phyloP scores from a whole-genome alignment of 2,113 vertebrate species.

The Podarcis muralis region DNA sequence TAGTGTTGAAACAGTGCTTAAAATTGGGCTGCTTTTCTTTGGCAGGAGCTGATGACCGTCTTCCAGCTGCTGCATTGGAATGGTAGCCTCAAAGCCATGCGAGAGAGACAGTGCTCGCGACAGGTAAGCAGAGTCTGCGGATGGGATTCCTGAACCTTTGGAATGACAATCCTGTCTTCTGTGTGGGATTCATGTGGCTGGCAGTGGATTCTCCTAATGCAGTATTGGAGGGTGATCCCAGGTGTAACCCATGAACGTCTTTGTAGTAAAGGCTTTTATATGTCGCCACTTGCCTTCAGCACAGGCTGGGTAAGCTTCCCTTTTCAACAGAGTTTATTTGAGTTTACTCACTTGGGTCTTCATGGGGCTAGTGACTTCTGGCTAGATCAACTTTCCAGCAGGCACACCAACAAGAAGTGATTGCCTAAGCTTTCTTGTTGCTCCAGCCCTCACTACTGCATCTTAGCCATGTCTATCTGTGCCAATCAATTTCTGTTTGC shows the following conservation, averaged over 20 bases:
- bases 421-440: background rate
- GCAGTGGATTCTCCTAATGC: background rate
- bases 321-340: no score
- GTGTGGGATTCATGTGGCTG: background rate
- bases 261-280: background rate
- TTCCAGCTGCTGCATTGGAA: slow-evolving; percentile 98
- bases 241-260: no score
- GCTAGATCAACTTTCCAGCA: background rate
- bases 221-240: background rate
- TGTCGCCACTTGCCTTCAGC: background rate
- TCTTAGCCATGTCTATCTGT: background rate
- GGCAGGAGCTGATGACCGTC: slow-evolving; percentile 96
- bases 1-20: background rate
- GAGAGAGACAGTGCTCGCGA: slow-evolving; percentile 94
- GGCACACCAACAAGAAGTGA: background rate
- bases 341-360: background rate
- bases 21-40: background rate
- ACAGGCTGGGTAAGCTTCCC: background rate
- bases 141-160: background rate
- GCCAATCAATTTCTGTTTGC: background rate
- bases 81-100: slow-evolving; percentile 97
- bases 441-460: background rate
- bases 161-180: background rate
- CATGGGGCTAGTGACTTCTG: no score
- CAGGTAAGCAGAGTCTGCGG: slow-evolving; percentile 78